phyloP scores from a whole-genome alignment of 2,797 vertebrate genomes.

The Crypturellus tataupa region DNA sequence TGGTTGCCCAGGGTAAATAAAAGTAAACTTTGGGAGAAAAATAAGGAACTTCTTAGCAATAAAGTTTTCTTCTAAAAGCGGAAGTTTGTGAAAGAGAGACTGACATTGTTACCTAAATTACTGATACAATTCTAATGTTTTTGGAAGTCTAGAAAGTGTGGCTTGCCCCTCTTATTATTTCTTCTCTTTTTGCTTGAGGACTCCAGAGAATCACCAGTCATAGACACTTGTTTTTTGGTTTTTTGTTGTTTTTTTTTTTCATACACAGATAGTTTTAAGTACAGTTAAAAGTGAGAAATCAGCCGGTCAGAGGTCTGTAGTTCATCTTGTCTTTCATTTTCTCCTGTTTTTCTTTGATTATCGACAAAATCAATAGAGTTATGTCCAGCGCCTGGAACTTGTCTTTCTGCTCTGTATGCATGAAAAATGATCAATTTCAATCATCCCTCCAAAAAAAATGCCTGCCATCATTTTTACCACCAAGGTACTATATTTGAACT shows the following conservation, averaged over 20 bases:
- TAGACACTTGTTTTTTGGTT: neutral
- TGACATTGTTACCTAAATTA: neutral
- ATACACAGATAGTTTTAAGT: neutral
- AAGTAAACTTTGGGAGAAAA: neutral
- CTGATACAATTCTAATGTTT: neutral
- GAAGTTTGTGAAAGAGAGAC: neutral
- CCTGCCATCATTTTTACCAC: neutral
- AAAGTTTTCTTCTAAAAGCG: neutral
- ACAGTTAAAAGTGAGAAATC: conserved; percentile 4
- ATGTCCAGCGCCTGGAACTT: conserved; percentile 48
- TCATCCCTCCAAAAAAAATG: neutral
- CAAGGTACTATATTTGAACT: neutral
- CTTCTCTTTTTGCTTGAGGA: neutral
- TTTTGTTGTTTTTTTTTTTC: neutral
- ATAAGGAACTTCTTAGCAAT: neutral
- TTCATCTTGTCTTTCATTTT: conserved; percentile 68
- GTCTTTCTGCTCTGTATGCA: conserved; percentile 36
- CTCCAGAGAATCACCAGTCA: neutral
- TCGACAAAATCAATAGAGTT: conserved; percentile 64
- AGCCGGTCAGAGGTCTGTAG: conserved; percentile 38
- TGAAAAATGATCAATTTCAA: conserved; percentile 39
- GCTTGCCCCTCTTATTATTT: neutral
- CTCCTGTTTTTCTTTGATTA: conserved; percentile 40
- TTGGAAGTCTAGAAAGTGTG: neutral
- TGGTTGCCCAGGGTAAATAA: neutral